Evolutionary conservation across 2,113 vertebrate species (phyloP).

Genomic region (Python bivittatus): DNA sequence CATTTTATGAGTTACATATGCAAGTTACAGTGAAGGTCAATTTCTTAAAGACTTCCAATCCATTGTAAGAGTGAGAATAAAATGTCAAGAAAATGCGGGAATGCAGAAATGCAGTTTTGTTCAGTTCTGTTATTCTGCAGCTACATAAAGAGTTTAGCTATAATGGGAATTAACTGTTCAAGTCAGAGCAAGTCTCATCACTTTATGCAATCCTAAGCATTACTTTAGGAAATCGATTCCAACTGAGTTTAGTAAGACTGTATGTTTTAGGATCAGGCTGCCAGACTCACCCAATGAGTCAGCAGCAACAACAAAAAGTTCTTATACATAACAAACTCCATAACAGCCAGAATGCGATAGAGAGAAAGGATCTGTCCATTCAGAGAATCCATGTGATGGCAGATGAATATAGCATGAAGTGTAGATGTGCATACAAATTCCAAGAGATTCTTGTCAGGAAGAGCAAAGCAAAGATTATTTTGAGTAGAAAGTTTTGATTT

Average conservation of each 20-base stretch:
- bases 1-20: slow-evolving; percentile 47
- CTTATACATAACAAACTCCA: neutral
- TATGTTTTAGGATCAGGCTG: neutral
- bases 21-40: slow-evolving; percentile 55
- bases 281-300: neutral
- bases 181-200: slow-evolving; percentile 10
- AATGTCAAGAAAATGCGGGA: neutral
- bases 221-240: neutral
- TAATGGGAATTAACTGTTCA: slow-evolving; percentile 26
- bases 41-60: slow-evolving; percentile 28
- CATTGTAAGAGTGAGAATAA: slow-evolving; percentile 25
- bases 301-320: slow-evolving; percentile 31
- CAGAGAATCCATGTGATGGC: neutral
- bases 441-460: neutral
- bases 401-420: neutral
- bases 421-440: neutral
- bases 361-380: neutral
- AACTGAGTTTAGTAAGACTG: neutral
- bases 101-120: slow-evolving; percentile 30
- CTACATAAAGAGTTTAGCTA: slow-evolving; percentile 27
- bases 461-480: neutral
- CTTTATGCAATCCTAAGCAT: neutral
- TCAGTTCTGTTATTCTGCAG: slow-evolving; percentile 30
- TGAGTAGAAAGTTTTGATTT: neutral
- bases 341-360: neutral